phyloP scores from a whole-genome alignment of 1,140 invertebrate species.

The Drosophila sulfurigaster region DNA sequence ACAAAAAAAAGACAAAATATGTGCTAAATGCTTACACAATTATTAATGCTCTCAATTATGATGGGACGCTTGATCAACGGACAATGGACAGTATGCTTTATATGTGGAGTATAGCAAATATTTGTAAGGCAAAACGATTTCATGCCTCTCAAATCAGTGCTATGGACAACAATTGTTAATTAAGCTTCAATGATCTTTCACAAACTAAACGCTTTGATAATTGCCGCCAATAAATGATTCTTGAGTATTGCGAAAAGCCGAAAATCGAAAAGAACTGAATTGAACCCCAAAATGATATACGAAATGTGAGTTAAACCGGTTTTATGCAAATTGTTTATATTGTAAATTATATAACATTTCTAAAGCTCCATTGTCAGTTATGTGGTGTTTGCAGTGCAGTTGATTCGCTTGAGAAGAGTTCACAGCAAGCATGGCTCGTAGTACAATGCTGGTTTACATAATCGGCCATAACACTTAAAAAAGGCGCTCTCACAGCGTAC shows the following conservation, averaged over 20 bases:
- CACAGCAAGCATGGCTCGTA: constrained; percentile 21
- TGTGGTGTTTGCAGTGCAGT: constrained; percentile 10
- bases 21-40: constrained; percentile 60
- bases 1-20: constrained; percentile 29
- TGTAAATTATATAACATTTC: constrained; percentile 9
- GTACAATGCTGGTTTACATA: constrained; percentile 32
- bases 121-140: constrained; percentile 68
- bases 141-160: constrained; percentile 70
- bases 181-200: constrained; percentile 60
- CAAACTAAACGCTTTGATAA: constrained; percentile 52
- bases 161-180: constrained; percentile 72
- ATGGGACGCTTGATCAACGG: constrained; percentile 38
- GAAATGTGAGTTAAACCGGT: neutral
- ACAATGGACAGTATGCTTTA: constrained; percentile 47
- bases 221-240: constrained; percentile 52
- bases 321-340: neutral
- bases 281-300: neutral
- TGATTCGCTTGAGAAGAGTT: constrained; percentile 13
- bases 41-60: constrained; percentile 50
- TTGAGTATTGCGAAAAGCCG: constrained; percentile 9
- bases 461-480: constrained; percentile 48
- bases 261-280: no score
- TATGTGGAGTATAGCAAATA: constrained; percentile 64
- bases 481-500: constrained; percentile 33
- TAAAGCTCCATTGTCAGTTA: neutral